Percentiles rank a stretch among this genome's conserved stretches.
Conservation (phyloP, 2,888 invertebrate genomes). For the Callimorpha dominula region DNA sequence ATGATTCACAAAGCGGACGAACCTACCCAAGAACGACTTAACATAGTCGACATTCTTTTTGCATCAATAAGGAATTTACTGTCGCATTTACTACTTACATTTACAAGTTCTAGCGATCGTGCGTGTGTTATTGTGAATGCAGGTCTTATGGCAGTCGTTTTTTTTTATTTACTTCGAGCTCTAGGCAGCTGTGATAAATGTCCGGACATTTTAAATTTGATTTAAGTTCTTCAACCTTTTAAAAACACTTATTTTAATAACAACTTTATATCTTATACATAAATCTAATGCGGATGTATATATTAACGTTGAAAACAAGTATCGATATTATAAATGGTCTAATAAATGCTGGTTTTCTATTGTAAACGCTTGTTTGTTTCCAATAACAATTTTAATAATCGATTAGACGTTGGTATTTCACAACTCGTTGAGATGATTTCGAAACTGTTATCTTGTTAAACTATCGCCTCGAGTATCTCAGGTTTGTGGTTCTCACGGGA, state of each 20-base stretch:
- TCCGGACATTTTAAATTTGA: background rate
- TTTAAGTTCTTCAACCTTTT: background rate
- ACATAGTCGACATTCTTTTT: conserved; percentile 39
- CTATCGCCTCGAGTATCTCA: conserved; percentile 48
- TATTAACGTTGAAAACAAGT: conserved; percentile 13
- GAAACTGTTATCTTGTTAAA: conserved; percentile 62
- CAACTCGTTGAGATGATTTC: conserved; percentile 54
- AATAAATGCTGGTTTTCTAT: conserved; percentile 17
- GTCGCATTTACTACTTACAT: conserved; percentile 40
- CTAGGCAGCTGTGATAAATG: background rate
- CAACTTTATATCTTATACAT: background rate
- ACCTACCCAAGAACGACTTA: conserved; percentile 25
- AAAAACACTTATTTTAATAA: background rate
- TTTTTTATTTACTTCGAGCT: conserved; percentile 32
- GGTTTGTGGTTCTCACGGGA: conserved; percentile 61
- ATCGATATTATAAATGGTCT: conserved; percentile 15
- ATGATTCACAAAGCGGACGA: conserved; percentile 11
- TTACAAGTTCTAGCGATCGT: conserved; percentile 28
- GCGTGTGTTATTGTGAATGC: conserved; percentile 33
- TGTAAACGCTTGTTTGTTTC: conserved; percentile 28
- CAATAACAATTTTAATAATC: conserved; percentile 55
- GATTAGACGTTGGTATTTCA: conserved; percentile 36
- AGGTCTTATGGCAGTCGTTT: conserved; percentile 31
- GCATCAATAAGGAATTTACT: conserved; percentile 39
- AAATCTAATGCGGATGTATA: conserved; percentile 9